These are phyloP conservation scores for Platyscapa corneri DNA, from an alignment of 1,140 invertebrate genomes.

Conservation along the genomic window DNA sequence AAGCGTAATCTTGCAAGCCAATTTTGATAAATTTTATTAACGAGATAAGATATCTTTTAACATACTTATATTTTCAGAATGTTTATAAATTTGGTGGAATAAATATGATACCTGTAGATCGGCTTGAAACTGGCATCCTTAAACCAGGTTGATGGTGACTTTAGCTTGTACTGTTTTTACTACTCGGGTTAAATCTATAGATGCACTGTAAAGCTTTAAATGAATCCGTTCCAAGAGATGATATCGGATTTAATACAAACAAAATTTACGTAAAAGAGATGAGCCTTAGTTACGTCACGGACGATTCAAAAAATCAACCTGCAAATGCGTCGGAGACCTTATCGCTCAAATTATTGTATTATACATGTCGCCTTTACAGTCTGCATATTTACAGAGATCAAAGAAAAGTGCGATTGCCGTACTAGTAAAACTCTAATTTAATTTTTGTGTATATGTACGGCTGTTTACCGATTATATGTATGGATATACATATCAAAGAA, in stretches of 20 bases:
- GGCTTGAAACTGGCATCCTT: slow-evolving; percentile 95
- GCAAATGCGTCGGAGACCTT: slow-evolving; percentile 92
- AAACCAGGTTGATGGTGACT: slow-evolving; percentile 97
- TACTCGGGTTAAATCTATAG: slow-evolving; percentile 99
- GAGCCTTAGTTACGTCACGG: slow-evolving; percentile 96
- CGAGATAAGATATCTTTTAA: too few species aligned
- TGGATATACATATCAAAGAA: too few species aligned
- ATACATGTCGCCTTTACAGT: slow-evolving; percentile 99
- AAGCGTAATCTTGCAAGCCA: too few species aligned
- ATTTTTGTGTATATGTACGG: too few species aligned
- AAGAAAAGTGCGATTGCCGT: slow-evolving; percentile 98
- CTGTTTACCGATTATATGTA: too few species aligned
- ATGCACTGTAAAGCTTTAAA: slow-evolving; percentile 98
- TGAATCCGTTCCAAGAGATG: slow-evolving; percentile 97
- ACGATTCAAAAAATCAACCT: slow-evolving; percentile 96
- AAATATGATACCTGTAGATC: slow-evolving; percentile 97
- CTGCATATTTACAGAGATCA: slow-evolving; percentile 98
- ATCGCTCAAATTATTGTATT: slow-evolving; percentile 96
- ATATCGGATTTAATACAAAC: slow-evolving; percentile 99
- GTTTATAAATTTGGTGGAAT: slow-evolving; percentile 99
- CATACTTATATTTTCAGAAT: slow-evolving; percentile 73
- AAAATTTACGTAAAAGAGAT: slow-evolving; percentile 99
- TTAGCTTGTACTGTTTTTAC: slow-evolving; percentile 95
- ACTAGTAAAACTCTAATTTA: slow-evolving; percentile 76
- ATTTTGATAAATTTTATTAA: too few species aligned